Base-by-base conservation (phyloP, 2,113 vertebrate species). In the Alligator sinensis region DNA sequence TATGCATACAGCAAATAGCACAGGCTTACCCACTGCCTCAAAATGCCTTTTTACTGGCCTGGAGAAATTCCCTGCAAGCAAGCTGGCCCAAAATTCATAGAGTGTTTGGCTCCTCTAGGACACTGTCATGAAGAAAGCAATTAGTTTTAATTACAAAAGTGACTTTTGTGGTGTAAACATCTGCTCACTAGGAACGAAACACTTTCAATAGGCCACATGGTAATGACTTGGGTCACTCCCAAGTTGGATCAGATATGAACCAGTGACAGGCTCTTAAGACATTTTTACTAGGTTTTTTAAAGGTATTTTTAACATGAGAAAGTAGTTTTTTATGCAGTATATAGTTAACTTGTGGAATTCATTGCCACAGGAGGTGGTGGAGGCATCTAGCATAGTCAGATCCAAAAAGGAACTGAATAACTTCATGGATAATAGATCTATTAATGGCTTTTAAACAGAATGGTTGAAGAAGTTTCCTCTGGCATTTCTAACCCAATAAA, bases 121-220 rank as follows among this genome's bases (percentile, higher is more conserved):
- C 87, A 47, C 87, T 86, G 77, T 94, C 80, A 94, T 91, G 95
- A 94, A 74, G 82, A 84, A 89, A 84, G 59, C 77, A 93, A 92
- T 0, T 4, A 86, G 85, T 86, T 94, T 84, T 72, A 70, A 75
- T 91, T 89, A 90, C 77, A 87, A 30, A 90, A 95, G 91, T 0
- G 13, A 86, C 61, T 95, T 96, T 90, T 84, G 70, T 95, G 82
- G 62, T 96, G 92, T 94, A 95, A 96, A 96, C 82, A 96, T 84
- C 80, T 89, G 82, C 68, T 81, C 91, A 75, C 63, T 70, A 86
- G 77, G 86, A 87, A 78, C 87, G 72, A 61, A 75, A 62, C 90
- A 64, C 87, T 95, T 87, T 82, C 85, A 87, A 80, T 28, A 89
- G 38, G 80, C 84, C 93, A 28, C 34, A 77, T 77, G 90, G 88